Base-by-base conservation (phyloP, 2,888 invertebrate genomes). In the Hymenopus coronatus region DNA sequence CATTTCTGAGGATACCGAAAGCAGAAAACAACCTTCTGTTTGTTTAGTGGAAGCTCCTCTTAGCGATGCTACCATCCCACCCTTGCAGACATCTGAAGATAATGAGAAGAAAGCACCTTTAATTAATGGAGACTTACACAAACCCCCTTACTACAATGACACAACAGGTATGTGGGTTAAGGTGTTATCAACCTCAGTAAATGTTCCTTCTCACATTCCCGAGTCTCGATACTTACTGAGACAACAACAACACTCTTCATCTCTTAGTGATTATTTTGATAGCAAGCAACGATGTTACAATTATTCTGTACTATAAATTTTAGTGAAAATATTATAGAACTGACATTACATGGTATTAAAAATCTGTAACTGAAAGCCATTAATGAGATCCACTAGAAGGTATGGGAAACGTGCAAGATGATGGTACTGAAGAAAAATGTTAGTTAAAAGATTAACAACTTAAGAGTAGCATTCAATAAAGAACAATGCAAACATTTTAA, bases 1-100 rank as follows among this genome's bases (percentile, higher is more conserved):
- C 90, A 94, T 95, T 4, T 93, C 93, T 89, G 93, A 94, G 33
- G 93, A 94, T 46, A 54, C 54, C 33, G 82, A 82, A 3, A 84
- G 54, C 27, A 87, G 33, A 27, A 46, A 25, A 25, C 25, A n/a
- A 0, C 28, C 87, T 33, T 82, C 82, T 8, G 14, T 87, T 70
- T 82, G 87, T 87, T 33, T 87, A 27, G 40, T 82, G 40, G 87
- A 87, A 27, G 82, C 87, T 20, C 87, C 87, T 82, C 82, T 87
- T 25, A 81, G 82, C 14, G 82, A 87, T 7, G 1, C 87, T 9
- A 2, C 82, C 28, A 30, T 70, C 14, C 28, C 87, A 30, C 40
- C 88, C 33, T 54, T 83, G n/a, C 88, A 30, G 14, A 40, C 86
- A 81, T 46, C 70, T 20, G 89, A 86, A n/a, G 87, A 82, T 6